Evolutionary conservation across 2,797 vertebrate species (phyloP).

Genomic region (Melanotaenia boesemani): DNA sequence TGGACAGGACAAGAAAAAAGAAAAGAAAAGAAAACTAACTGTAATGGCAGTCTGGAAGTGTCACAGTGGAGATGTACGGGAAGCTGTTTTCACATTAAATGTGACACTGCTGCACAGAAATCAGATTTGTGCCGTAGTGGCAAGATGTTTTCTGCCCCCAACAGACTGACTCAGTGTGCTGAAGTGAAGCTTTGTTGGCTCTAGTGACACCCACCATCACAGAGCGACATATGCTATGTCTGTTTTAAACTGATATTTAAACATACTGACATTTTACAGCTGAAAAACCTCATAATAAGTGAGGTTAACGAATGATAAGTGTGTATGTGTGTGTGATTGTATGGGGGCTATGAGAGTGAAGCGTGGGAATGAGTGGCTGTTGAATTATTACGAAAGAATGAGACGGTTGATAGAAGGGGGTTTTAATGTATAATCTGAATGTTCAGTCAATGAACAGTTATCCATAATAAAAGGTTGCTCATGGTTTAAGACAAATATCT

Average conservation of each 20-base stretch:
- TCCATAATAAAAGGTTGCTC: too few species aligned
- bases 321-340: not conserved
- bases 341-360: not conserved
- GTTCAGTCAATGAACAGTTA: too few species aligned
- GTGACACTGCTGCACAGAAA: constrained; percentile 13
- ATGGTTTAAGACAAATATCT: too few species aligned
- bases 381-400: too few species aligned
- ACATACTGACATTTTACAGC: constrained; percentile 13
- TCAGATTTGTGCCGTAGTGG: constrained; percentile 27
- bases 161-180: constrained; percentile 43
- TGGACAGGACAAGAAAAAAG: too few species aligned
- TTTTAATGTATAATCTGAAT: too few species aligned
- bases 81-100: constrained; percentile 6
- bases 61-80: not conserved
- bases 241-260: constrained; percentile 22
- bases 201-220: constrained; percentile 15
- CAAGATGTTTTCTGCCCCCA: constrained; percentile 27
- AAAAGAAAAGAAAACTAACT: constrained; percentile 1
- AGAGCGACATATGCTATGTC: constrained; percentile 32
- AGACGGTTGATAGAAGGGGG: too few species aligned
- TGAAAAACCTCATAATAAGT: constrained; percentile 25
- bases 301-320: constrained; percentile 15
- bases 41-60: not conserved
- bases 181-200: constrained; percentile 41
- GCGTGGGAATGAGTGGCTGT: not conserved